phyloP scores from a whole-genome alignment of 2,888 invertebrate genomes.

The Griposia aprilina region DNA sequence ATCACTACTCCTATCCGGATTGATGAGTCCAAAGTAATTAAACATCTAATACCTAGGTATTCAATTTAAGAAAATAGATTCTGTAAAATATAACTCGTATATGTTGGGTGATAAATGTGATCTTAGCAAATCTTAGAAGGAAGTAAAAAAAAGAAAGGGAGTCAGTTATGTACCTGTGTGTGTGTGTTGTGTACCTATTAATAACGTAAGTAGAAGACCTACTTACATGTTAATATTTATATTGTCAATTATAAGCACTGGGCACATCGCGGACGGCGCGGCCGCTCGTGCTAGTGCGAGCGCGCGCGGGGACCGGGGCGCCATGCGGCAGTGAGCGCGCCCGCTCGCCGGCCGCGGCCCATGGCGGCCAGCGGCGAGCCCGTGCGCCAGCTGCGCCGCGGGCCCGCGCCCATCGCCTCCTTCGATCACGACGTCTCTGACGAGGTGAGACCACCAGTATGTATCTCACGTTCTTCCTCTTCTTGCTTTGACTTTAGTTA shows the following conservation, averaged over 20 bases:
- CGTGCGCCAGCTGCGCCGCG: conserved; percentile 94
- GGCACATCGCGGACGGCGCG: not conserved
- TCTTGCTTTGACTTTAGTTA: conserved; percentile 69
- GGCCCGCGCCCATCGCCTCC: conserved; percentile 98
- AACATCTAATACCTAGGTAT: conserved; percentile 3
- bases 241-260: conserved; percentile 16
- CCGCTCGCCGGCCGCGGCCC: conserved; percentile 54
- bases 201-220: not conserved
- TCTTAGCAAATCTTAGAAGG: not conserved
- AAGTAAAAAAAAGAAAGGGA: conserved; percentile 6
- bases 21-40: conserved; percentile 40
- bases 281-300: not conserved
- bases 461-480: conserved; percentile 85
- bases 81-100: not conserved
- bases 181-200: no score
- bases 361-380: conserved; percentile 77
- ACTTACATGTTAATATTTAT: conserved; percentile 12
- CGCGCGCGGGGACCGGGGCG: not conserved
- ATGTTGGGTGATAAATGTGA: not conserved
- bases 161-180: not conserved
- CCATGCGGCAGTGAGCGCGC: conserved; percentile 44
- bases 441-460: conserved; percentile 92
- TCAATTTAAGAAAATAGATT: conserved; percentile 3
- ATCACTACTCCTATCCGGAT: conserved; percentile 4
- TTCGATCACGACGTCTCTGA: conserved; percentile 96